Evolutionary conservation across 2,797 vertebrate genomes (phyloP), one percentile per base, ranked within the genome.

Genomic region (Girardinus metallicus): DNA sequence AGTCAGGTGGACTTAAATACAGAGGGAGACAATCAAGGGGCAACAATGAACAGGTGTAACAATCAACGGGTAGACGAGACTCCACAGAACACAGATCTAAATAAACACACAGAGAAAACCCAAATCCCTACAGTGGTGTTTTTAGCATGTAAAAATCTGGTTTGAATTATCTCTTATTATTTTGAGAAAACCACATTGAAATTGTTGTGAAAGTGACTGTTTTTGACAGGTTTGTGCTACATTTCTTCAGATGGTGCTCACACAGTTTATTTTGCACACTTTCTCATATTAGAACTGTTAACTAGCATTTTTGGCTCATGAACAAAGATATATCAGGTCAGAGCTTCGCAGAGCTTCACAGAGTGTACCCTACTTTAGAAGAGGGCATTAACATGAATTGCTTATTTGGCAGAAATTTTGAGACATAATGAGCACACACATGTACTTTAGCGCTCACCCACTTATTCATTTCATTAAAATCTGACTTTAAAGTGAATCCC

Each of bases 401-500:
- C n/a, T 39, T 68, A 29, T 60, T 75, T 55, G 39, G 66, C 4
- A 72, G 55, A 76, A 26, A 72, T n/a, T 60, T 53, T 8, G 23
- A 74, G 53, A 74, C 75, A 16, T 79, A 55, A 79, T 83, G 71
- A 62, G 23, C 62, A 71, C 26, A 73, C 39, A 79, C 53, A 41
- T 73, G 68, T 18, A 36, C 31, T 29, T 7, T 31, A 2, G 77
- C 47, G 57, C 16, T 3, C 36, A 49, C 34, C 60, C 21, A n/a
- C 29, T 79, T 2, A 23, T 36, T 80, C 1, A 21, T 34, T 87
- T 77, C 36, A 80, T 76, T 66, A 44, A 41, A 44, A 39, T 82
- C 66, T 55, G 66, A 79, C 75, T 80, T 78, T 12, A 26, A 76
- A 81, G 31, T 73, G 21, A 85, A 83, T 74, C 75, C 39, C 49